Base-by-base conservation (phyloP, 2,113 vertebrate species). In the Triplophysa dalaica region DNA sequence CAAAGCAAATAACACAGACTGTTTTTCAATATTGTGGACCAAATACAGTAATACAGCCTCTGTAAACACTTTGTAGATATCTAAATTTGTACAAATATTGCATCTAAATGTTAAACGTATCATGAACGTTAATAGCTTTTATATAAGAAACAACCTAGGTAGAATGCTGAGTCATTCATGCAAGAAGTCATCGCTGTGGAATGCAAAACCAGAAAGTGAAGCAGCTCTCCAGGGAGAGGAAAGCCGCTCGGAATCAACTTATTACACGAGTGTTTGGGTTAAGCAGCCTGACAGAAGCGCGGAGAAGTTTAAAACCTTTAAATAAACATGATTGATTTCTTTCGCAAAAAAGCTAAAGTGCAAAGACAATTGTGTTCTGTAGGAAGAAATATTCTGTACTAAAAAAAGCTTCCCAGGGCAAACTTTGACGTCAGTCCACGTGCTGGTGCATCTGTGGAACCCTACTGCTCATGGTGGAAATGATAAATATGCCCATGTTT, bases 121-220 rank as follows among this genome's bases (percentile, higher is more conserved):
- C 52, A 22, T n/a, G n/a, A 24, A 41, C 56, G 67, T 33, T 19
- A 43, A 56, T 14, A 26, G 48, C 50, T 69, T 75, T 79, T 81
- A 82, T 72, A 43, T 22, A 14, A 82, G 56, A 60, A 62, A 41
- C 24, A 82, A 81, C 74, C 48, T 77, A 54, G 77, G 64, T 52
- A 78, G 78, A 78, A 82, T 60, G 81, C 81, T 54, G 81, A 85
- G 78, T 83, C 81, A 83, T 61, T 70, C 56, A 70, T 77, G 69
- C 75, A 80, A 77, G 77, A 78, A 83, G 26, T 70, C 56, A 81
- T 81, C 8, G 70, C 60, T 56, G 41, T 8, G 75, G 77, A 85
- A 85, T 75, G 84, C 70, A 81, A 65, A 56, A 61, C 64, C 75
- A 79, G 58, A 62, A 79, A 78, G 50, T 75, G 78, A 81, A 85